Percentiles rank a stretch among this genome's conserved stretches.
phyloP scores from a whole-genome alignment of 2,888 invertebrate species.

The Sthenelais limicola region DNA sequence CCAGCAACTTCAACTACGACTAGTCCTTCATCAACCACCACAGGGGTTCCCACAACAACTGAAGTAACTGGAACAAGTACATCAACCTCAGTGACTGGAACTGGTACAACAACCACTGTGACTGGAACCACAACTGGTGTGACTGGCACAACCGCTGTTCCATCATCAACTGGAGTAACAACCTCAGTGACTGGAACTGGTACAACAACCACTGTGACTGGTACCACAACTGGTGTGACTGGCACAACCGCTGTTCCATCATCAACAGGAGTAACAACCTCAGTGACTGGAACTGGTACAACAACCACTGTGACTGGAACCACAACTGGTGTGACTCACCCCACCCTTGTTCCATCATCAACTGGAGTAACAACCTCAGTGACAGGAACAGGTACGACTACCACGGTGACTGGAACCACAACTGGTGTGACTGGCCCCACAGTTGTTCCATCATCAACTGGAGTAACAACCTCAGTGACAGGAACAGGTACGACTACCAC shows the following conservation, averaged over 20 bases:
- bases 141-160: no score
- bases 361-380: no score
- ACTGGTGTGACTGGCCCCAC: not conserved
- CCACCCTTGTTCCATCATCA: no score
- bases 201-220: not conserved
- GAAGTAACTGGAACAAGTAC: not conserved
- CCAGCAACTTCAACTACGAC: not conserved
- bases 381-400: not conserved
- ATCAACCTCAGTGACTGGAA: not conserved
- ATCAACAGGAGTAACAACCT: no score
- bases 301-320: slow-evolving; percentile 8
- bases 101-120: not conserved
- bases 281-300: no score
- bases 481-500: slow-evolving; percentile 1
- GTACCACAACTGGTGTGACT: not conserved
- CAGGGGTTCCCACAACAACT: not conserved
- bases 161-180: not conserved
- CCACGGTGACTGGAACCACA: no score
- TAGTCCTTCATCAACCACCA: not conserved
- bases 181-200: not conserved
- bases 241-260: not conserved
- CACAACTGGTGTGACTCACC: not conserved
- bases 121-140: not conserved
- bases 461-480: no score
- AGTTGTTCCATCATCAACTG: not conserved